Base-by-base conservation (phyloP, 2,888 invertebrate genomes). In the Nebria brevicollis region DNA sequence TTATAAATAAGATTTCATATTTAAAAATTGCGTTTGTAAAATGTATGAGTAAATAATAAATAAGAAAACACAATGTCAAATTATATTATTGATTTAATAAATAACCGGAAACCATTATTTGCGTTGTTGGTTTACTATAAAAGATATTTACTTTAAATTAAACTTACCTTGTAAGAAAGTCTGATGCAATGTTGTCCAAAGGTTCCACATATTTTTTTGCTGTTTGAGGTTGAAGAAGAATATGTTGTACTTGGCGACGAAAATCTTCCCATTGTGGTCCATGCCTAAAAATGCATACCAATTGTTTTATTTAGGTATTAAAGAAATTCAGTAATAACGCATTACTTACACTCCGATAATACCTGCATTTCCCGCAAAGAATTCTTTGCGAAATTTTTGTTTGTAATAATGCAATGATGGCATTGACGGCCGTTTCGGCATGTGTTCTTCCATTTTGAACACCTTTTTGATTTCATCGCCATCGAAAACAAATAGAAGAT, bases 261-360 rank as follows among this genome's bases (percentile, higher is more conserved):
- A 97, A 94, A 84, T 92, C 91, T 86, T 97, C 95, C 97, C 97
- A 97, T 85, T 94, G 94, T 86, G 94, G 93, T 0, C 97, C 97
- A 88, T 97, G 96, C 83, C 97, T 97, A 89, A 72, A 86, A 86
- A 81, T 34, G 34, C 20, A 20, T 20, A 20, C 34, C 34, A 34
- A 34, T 4, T 34, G 5, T 34, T 34, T 20, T 20, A 20, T 20
- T 1, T 20, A 20, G 20, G 20, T 20, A 20, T 20, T 20, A 20
- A 20, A 20, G 20, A 34, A 34, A 34, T 34, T 0, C 34, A 34
- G 34, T 34, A 34, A 34, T 1, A 34, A 34, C 34, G 34, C 34
- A 34, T 41, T 82, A 91, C 93, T 92, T 91, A 94, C 94, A 94
- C 93, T 87, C 94, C 94, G 86, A 94, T 94, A 83, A 94, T 90